Conservation (phyloP, 2,113 vertebrate species). For the Hirundichthys speculiger region DNA sequence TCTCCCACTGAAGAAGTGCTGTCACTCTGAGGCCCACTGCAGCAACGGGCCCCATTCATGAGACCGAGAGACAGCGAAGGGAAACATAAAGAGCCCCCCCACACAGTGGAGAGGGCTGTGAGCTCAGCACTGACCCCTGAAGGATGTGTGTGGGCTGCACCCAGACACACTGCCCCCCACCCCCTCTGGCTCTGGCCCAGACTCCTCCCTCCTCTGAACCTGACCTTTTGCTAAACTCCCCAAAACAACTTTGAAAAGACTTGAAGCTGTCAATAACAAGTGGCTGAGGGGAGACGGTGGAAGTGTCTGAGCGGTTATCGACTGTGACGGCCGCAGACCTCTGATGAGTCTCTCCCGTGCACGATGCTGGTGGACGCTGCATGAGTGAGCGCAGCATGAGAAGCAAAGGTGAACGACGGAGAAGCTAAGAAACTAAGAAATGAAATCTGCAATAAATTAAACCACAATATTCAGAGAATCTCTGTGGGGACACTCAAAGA, state of each 20-base stretch:
- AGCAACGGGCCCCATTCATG: slow-evolving; percentile 69
- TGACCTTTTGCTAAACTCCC: slow-evolving; percentile 66
- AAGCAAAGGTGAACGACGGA: not conserved
- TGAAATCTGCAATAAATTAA: slow-evolving; percentile 32
- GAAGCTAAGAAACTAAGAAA: slow-evolving; percentile 6
- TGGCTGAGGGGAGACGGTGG: slow-evolving; percentile 11
- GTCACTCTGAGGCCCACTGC: slow-evolving; percentile 60
- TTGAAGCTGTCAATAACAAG: slow-evolving; percentile 40
- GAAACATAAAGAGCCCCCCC: slow-evolving; percentile 71
- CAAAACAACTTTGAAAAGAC: slow-evolving; percentile 50
- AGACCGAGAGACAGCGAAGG: slow-evolving; percentile 53
- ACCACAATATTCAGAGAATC: slow-evolving; percentile 1
- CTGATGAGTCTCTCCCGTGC: slow-evolving; percentile 54
- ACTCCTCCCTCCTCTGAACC: slow-evolving; percentile 55
- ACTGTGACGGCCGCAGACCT: too few relatives aligned
- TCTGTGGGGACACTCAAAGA: slow-evolving; percentile 27
- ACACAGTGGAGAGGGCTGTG: slow-evolving; percentile 49
- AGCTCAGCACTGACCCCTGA: slow-evolving; percentile 73
- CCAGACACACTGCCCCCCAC: slow-evolving; percentile 62
- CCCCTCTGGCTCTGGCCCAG: slow-evolving; percentile 32
- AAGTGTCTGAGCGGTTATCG: not conserved
- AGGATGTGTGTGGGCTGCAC: slow-evolving; percentile 79
- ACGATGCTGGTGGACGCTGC: too few relatives aligned
- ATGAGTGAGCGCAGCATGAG: slow-evolving; percentile 17
- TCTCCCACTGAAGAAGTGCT: slow-evolving; percentile 43